Conservation (phyloP, 2,113 vertebrate genomes). For the Percina caprodes region DNA sequence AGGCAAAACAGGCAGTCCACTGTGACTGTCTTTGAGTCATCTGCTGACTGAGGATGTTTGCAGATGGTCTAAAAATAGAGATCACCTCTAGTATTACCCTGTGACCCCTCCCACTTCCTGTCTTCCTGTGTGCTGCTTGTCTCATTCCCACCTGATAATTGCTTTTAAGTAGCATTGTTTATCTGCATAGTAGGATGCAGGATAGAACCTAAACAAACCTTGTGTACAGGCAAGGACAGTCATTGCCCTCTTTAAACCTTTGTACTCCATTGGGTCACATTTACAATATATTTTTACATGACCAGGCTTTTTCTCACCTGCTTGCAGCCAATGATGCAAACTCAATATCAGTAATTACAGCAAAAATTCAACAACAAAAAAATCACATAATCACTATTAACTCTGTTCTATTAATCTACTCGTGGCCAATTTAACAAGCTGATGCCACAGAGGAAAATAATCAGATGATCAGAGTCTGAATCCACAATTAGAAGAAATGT, state of each 20-base stretch:
- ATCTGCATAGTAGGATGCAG: conserved; percentile 32
- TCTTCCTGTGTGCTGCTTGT: conserved; percentile 37
- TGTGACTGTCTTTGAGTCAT: conserved; percentile 68
- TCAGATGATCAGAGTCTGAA: neutral
- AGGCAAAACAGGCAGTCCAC: conserved; percentile 41
- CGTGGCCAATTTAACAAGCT: neutral
- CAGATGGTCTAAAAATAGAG: conserved; percentile 73
- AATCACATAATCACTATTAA: conserved; percentile 13
- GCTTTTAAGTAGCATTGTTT: conserved; percentile 39
- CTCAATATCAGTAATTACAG: neutral
- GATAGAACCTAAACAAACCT: conserved; percentile 8
- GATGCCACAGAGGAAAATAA: neutral
- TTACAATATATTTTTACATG: neutral
- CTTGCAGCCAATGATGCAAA: neutral
- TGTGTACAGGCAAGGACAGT: neutral
- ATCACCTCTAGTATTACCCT: conserved; percentile 64
- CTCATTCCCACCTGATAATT: conserved; percentile 45
- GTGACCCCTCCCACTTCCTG: conserved; percentile 59
- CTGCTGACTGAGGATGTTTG: conserved; percentile 72
- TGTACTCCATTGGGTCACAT: conserved; percentile 4
- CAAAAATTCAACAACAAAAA: neutral
- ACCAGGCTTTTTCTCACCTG: neutral
- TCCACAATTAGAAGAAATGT: neutral
- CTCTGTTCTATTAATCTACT: conserved; percentile 6
- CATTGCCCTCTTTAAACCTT: neutral